Base-by-base conservation (phyloP, 2,113 vertebrate genomes). In the Ginglymostoma cirratum region DNA sequence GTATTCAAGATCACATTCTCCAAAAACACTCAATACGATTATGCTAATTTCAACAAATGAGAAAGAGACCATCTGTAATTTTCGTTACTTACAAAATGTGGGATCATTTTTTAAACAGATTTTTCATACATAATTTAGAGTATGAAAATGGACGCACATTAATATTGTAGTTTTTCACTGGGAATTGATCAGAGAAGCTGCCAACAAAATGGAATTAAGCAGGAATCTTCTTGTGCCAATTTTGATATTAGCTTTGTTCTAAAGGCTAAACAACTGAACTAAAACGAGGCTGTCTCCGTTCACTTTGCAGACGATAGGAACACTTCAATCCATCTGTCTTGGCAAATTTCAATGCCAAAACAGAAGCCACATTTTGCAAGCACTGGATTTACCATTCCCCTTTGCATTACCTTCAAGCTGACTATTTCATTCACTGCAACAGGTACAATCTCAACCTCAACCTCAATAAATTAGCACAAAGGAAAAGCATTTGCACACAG, bases 41-140 rank as follows among this genome's bases (percentile, higher is more conserved):
- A 55, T 30, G 48, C 86, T 89, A 89, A 52, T 89, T 89, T 55
- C 24, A 55, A 89, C 48, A 4, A 55, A 24, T 48, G 30, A 89
- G 45, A 89, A 89, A 89, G 27, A 55, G 2, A 89, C 24, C 86
- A 55, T 89, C 45, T 87, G 85, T 45, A 87, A 87, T 87, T 87
- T 87, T 45, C 23, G 17, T 42, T 83, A 42, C 38, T 23, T 23
- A 45, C 12, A 38, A 83, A 83, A 83, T 38, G 38, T 17, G 38
- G 80, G 80, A 83, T 42, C 80, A 55, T 30, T 52, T 76, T 89
- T 89, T 55, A 55, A 89, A 48, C 42, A 19, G 48, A 89, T 30
- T 45, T 89, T 55, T 89, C 86, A 89, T 89, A 89, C 45, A 87
- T 52, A 87, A 87, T 87, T 87, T 87, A 52, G 85, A 87, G 6